Evolutionary conservation across 2,113 vertebrate species (phyloP), one percentile per base, ranked within the genome.

Genomic region (Tyrannus savana): DNA sequence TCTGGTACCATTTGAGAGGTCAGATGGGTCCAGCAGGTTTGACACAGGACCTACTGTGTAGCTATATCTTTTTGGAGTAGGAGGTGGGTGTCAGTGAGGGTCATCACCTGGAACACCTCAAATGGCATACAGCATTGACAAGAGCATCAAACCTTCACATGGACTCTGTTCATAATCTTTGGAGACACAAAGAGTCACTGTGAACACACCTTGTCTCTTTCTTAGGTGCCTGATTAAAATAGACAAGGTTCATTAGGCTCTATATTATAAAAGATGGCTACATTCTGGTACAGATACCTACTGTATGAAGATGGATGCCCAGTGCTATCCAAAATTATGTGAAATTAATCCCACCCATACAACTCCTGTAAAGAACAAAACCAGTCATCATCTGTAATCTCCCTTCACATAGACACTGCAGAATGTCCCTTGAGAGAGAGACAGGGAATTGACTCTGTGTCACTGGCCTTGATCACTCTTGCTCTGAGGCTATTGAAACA

Each of bases 381-480:
- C 2, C 0, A 4, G 13, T 52, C 27, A 37, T 9, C 6, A 25
- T 50, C 49, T 75, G 11, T 62, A 86, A 44, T 59, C 14, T 81
- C 44, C 46, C 27, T 89, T 87, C 42, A 56, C 15, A 78, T 2
- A 89, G 64, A 82, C 30, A 30, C 24, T 87, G 81, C 58, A 79
- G 10, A 50, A 33, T 49, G 53, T 83, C 81, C 41, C 30, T 56
- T 81, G 58, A 72, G 62, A 91, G 69, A 23, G 93, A 83, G 67
- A 87, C 0, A 0, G 46, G 37, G 89, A 94, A 90, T 85, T 76
- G 66, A 49, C 81, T 94, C 69, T 39, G 44, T 91, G 93, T 94
- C 84, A 84, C 68, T 91, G 95, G 84, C 95, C 94, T 93, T 95
- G 89, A 91, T 96, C 73, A 60, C 41, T 91, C 35, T 84, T 89